These are phyloP conservation scores for Papilio xuthus DNA, from an alignment of 1,140 invertebrate species.

Conservation along the genomic window DNA sequence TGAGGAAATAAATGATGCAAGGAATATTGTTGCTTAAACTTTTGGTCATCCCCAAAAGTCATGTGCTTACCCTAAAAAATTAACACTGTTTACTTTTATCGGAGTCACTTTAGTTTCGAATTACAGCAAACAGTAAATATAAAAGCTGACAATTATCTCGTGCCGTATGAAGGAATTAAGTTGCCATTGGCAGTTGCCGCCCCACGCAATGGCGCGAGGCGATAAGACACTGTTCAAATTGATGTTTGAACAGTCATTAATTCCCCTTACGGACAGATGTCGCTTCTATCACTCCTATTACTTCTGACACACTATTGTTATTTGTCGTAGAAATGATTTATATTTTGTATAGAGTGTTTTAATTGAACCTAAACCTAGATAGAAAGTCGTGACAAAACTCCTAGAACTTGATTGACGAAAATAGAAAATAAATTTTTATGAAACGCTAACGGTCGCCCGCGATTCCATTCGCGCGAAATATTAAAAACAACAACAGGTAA, in stretches of 20 bases:
- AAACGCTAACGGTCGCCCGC: no score
- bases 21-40: no score
- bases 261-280: conserved; percentile 70
- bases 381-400: not conserved
- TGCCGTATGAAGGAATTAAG: conserved; percentile 40
- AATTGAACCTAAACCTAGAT: conserved; percentile 48
- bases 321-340: conserved; percentile 63
- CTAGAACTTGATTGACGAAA: not conserved
- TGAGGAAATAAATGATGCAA: no score
- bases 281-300: conserved; percentile 60
- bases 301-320: conserved; percentile 71
- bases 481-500: no score
- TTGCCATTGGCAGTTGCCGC: conserved; percentile 50
- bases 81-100: not conserved
- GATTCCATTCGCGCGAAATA: no score
- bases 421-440: not conserved
- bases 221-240: conserved; percentile 71
- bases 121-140: conserved; percentile 37
- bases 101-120: conserved; percentile 6
- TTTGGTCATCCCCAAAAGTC: no score
- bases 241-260: conserved; percentile 79
- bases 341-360: conserved; percentile 44
- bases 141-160: conserved; percentile 51
- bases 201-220: conserved; percentile 55
- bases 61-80: no score